Evolutionary conservation across 2,113 vertebrate species (phyloP), one percentile per base, ranked within the genome.

Genomic region (Sylvicapra grimmia): DNA sequence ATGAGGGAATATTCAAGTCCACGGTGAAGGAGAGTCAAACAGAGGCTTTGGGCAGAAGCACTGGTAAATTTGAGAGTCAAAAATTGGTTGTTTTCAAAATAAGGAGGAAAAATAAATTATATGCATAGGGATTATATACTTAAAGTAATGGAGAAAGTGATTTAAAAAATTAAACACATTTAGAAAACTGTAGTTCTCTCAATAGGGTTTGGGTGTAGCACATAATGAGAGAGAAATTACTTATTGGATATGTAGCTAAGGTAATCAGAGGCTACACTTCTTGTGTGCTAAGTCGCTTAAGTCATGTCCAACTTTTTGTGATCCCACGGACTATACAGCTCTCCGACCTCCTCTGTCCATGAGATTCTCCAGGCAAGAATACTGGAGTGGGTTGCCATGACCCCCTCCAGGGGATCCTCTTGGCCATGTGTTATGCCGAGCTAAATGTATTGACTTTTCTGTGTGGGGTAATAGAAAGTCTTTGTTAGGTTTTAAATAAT

Each of bases 221-320:
- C 84, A 8, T 61, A 65, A 4, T 21, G 5, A 18, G 19, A 29
- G 4, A 54, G 4, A 75, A 49, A 83, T 8, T 92, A 19, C 3
- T n/a, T 13, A 89, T 8, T 72, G 44, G 33, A 36, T 61, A 63
- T 58, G 47, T 16, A 85, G 10, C 8, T 53, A n/a, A 47, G 23
- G 5, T n/a, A 54, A 87, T 51, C 19, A 82, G 79, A 65, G 51
- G 2, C 11, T 77, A 10, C 7, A 54, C 11, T 31, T 19, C 9
- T 2, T 44, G 21, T 2, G 10, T 40, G 5, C 19, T 40, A 23
- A 68, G 4, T 40, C 0, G 0, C 10, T 11, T 40, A 72, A 72
- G 68, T 72, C 19, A 40, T 72, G 68, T 40, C 9, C 68, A 40
- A 3, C 68, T 72, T n/a, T 68, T 68, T 23, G n/a, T 0, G 19